phyloP scores from a whole-genome alignment of 2,113 vertebrate genomes.

The Chitala chitala region DNA sequence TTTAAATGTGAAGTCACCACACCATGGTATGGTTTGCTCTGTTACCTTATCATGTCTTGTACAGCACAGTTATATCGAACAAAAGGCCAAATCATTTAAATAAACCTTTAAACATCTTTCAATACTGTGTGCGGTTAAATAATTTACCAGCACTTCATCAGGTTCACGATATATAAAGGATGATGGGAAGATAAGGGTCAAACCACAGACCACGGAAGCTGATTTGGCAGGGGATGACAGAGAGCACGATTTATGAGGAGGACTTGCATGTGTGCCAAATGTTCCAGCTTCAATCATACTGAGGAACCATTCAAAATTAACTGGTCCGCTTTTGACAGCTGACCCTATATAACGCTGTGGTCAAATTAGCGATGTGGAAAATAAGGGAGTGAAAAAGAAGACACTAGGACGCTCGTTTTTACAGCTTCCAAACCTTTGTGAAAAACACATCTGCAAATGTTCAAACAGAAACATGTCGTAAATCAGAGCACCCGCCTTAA shows the following conservation, averaged over 20 bases:
- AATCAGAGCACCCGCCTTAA: not conserved
- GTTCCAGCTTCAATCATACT: conserved; percentile 30
- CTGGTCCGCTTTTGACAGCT: not conserved
- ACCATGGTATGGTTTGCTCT: too few relatives aligned
- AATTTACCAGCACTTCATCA: too few relatives aligned
- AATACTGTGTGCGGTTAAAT: not conserved
- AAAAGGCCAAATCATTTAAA: not conserved
- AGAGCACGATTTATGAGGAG: conserved; percentile 15
- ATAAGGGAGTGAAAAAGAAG: not conserved
- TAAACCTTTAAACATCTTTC: not conserved
- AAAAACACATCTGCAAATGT: not conserved
- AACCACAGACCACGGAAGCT: not conserved
- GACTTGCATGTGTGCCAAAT: not conserved
- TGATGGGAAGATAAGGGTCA: not conserved
- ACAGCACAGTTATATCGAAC: not conserved
- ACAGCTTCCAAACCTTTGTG: not conserved
- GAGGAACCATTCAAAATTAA: not conserved
- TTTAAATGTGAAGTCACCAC: not conserved
- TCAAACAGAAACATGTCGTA: not conserved
- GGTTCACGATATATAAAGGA: not conserved
- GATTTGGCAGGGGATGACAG: conserved; percentile 12
- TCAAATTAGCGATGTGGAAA: conserved; percentile 10
- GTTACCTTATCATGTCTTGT: too few relatives aligned
- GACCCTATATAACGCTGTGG: conserved; percentile 16
- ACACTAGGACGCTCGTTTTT: not conserved